Percentiles rank a stretch among this genome's conserved stretches.
Evolutionary conservation across 2,888 invertebrate genomes (phyloP).

Genomic region (Tachina fera): DNA sequence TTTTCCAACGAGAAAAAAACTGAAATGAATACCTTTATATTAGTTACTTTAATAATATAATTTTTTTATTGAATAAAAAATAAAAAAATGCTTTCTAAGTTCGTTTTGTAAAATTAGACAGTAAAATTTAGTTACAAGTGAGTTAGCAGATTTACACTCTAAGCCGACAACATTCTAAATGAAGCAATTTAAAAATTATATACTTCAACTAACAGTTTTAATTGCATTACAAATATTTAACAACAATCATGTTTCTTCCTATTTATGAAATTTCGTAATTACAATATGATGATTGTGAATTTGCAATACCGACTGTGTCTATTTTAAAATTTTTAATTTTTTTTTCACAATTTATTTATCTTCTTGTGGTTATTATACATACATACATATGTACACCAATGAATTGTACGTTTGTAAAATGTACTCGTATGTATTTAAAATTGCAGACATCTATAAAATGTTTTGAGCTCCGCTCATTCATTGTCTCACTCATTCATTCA

Average conservation of each 20-base stretch:
- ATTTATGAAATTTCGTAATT: slow-evolving; percentile 18
- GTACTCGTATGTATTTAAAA: slow-evolving; percentile 44
- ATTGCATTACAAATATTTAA: slow-evolving; percentile 1
- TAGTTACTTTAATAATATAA: no score
- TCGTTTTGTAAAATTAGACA: no score
- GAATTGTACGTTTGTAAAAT: slow-evolving; percentile 56
- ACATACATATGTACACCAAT: slow-evolving; percentile 54
- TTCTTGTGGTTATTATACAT: slow-evolving; percentile 31
- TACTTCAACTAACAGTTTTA: background rate
- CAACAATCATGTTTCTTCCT: slow-evolving; percentile 9
- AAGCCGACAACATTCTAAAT: background rate
- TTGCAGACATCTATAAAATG: slow-evolving; percentile 39
- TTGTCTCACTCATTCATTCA: slow-evolving; percentile 10
- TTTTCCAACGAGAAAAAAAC: no score
- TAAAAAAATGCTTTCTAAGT: no score
- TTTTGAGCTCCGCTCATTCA: slow-evolving; percentile 19
- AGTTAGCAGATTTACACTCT: no score
- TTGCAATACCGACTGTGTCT: slow-evolving; percentile 20
- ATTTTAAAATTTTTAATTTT: background rate
- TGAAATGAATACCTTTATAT: no score
- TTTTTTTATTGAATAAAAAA: no score
- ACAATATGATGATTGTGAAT: slow-evolving; percentile 19
- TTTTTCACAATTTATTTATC: slow-evolving; percentile 13
- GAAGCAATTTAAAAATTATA: background rate
- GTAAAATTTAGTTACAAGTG: no score